Conservation (phyloP, 2,797 vertebrate species). For the Anabas testudineus region DNA sequence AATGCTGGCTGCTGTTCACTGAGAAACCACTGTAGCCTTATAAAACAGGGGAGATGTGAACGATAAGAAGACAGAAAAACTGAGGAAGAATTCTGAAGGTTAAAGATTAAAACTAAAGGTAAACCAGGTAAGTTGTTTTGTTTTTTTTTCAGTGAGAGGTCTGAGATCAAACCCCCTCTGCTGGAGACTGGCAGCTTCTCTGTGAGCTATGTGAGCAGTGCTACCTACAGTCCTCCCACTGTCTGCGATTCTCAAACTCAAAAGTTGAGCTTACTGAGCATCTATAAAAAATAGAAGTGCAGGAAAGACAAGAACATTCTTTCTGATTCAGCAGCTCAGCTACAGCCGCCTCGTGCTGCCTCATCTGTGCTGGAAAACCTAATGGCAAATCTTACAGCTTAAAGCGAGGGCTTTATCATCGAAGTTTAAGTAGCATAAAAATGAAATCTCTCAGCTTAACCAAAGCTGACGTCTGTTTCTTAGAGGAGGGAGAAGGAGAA, state of each 20-base stretch:
- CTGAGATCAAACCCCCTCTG: constrained; percentile 16
- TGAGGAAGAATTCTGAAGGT: constrained; percentile 7
- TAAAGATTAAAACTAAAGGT: not conserved
- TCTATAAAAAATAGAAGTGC: constrained; percentile 21
- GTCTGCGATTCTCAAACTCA: constrained; percentile 12
- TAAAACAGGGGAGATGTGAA: no score
- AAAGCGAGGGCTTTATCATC: constrained; percentile 47
- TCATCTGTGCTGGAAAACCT: constrained; percentile 24
- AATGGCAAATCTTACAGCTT: constrained; percentile 38
- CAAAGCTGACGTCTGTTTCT: constrained; percentile 35
- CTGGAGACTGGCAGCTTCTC: constrained; percentile 8
- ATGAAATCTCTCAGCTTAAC: constrained; percentile 41
- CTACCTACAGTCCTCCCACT: constrained; percentile 10
- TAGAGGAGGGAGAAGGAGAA: constrained; percentile 5
- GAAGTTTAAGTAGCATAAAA: constrained; percentile 37
- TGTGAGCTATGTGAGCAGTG: not conserved
- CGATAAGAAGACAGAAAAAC: not conserved
- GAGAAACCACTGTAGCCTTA: constrained; percentile 2
- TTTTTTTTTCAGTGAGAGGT: constrained; percentile 31
- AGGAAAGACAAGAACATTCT: not conserved
- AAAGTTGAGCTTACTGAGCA: constrained; percentile 12
- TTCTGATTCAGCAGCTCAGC: constrained; percentile 46
- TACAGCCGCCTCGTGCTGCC: constrained; percentile 8
- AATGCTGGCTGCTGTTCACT: not conserved
- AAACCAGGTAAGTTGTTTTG: constrained; percentile 2